phyloP scores from a whole-genome alignment of 1,140 invertebrate genomes.

The Sweltsa coloradensis region DNA sequence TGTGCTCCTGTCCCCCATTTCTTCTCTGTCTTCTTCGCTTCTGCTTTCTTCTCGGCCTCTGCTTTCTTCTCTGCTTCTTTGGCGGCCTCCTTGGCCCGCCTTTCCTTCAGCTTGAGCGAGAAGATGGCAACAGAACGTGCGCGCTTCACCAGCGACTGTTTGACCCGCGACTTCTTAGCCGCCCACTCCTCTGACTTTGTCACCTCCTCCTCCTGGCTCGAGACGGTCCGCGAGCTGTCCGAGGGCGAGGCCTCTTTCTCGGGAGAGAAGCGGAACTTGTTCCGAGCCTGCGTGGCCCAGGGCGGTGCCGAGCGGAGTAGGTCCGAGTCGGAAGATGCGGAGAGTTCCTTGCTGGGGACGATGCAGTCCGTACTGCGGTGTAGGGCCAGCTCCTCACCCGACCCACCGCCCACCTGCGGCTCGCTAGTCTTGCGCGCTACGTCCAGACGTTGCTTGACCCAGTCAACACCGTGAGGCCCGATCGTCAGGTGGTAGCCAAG shows the following conservation, averaged over 20 bases:
- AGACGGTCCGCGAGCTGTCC: slow-evolving; percentile 38
- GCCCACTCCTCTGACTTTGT: neutral
- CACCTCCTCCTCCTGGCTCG: slow-evolving; percentile 37
- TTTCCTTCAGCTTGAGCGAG: slow-evolving; percentile 61
- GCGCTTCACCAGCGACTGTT: slow-evolving; percentile 61
- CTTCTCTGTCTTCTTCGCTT: slow-evolving; percentile 28
- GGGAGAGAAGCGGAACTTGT: slow-evolving; percentile 32
- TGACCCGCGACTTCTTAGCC: slow-evolving; percentile 31
- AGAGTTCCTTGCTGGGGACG: slow-evolving; percentile 39
- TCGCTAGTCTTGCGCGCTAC: slow-evolving; percentile 33
- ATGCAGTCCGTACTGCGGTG: slow-evolving; percentile 57
- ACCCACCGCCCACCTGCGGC: slow-evolving; percentile 30
- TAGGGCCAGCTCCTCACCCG: slow-evolving; percentile 33
- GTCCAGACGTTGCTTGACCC: slow-evolving; percentile 17
- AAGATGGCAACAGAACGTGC: slow-evolving; percentile 71
- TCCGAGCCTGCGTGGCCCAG: slow-evolving; percentile 24
- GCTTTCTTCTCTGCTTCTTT: slow-evolving; percentile 38
- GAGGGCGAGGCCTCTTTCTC: slow-evolving; percentile 29
- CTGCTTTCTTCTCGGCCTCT: slow-evolving; percentile 18
- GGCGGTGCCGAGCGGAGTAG: slow-evolving; percentile 37
- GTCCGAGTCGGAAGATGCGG: slow-evolving; percentile 45
- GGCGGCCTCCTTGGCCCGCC: slow-evolving; percentile 43
- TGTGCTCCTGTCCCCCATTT: slow-evolving; percentile 43
- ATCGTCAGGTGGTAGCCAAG: slow-evolving; percentile 42
- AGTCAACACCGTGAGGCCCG: slow-evolving; percentile 41